Evolutionary conservation across 2,113 vertebrate genomes (phyloP), one percentile per base, ranked within the genome.

Genomic region (Pampusana beccarii): DNA sequence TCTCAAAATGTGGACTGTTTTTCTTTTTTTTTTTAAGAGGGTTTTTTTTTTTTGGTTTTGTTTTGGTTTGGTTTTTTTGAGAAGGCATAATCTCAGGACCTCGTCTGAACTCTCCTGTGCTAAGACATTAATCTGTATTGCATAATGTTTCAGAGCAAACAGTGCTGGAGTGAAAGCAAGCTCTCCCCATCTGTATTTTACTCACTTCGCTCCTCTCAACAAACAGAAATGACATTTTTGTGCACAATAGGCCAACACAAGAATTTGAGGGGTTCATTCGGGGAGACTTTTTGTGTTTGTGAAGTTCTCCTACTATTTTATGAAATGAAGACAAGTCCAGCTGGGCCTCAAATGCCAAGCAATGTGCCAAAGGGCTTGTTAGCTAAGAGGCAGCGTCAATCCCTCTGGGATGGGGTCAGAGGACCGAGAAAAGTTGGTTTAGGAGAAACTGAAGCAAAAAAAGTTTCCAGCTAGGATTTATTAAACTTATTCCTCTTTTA

Each of bases 211-310:
- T 75, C 62, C 66, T 91, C 90, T 91, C 85, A 56, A 90, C 92
- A 98, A 97, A 97, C 93, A 97, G 75, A 86, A 62, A 58, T 87
- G 91, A 92, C 94, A 95, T 96, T 96, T 97, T 97, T 94, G 80
- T 78, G 60, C 85, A 93, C 86, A 96, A 87, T 75, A 85, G 75
- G 50, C 84, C 65, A 70, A 79, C 57, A 74, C 29, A 95, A 87
- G 56, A 83, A 77, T 62, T 24, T 72, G 75, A 74, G 12, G 61
- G 28, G 34, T 17, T 86, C 66, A 51, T 88, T 95, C 82, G 91
- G 33, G 71, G 29, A 88, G 58, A 24, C 15, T 2, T 78, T 94
- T 80, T 95, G 67, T 92, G 42, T 78, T 74, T 95, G 46, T 6
- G 4, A 90, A 92, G 21, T 90, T 85, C 25, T 83, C 34, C 86